Evolutionary conservation across 2,888 invertebrate genomes (phyloP), one percentile per base, ranked within the genome.

Genomic region (Agonopterix subpropinquella): DNA sequence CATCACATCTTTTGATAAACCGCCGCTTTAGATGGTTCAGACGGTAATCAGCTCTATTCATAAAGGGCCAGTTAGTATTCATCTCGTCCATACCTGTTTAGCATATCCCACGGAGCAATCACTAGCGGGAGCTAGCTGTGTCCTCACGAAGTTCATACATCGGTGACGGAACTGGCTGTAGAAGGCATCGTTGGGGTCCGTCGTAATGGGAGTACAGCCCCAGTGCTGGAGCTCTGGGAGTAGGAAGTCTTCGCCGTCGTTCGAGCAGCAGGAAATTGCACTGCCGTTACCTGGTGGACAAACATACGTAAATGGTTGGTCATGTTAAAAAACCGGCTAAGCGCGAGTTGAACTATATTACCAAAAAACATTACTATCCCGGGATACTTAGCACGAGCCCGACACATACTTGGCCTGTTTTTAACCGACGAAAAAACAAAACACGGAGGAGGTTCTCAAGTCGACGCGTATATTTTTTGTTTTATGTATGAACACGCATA

Each of bases 81-180:
- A 18, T 18, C 18, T 18, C 18, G 4, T 18, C 18, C 67, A 69
- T 54, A 93, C 92, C 82, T 93, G 94, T 60, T 92, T 92, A 15
- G 92, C 92, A 70, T 92, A 93, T 9, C 94, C 92, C 28, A 93
- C 82, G 1, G 90, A 89, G 57, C 95, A 95, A 59, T 93, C 92
- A 10, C 86, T 77, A 52, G 90, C 79, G 0, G 94, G 93, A 0
- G 93, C 91, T 43, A 94, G 70, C 49, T 92, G 91, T 0, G 92
- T 90, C 42, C 95, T 82, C 0, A 94, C 93, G 59, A 95, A 93
- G 73, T 94, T 94, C 72, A 94, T 90, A 59, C 95, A 95, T 2
- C 85, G 80, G 51, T 92, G 91, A 0, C 87, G 76, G 59, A 90
- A 92, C 9, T 75, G 70, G 0, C 81, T 62, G 57, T 89, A 93